Evolutionary conservation across 1,140 invertebrate genomes (phyloP).

Genomic region (Drosophila trapezifrons): DNA sequence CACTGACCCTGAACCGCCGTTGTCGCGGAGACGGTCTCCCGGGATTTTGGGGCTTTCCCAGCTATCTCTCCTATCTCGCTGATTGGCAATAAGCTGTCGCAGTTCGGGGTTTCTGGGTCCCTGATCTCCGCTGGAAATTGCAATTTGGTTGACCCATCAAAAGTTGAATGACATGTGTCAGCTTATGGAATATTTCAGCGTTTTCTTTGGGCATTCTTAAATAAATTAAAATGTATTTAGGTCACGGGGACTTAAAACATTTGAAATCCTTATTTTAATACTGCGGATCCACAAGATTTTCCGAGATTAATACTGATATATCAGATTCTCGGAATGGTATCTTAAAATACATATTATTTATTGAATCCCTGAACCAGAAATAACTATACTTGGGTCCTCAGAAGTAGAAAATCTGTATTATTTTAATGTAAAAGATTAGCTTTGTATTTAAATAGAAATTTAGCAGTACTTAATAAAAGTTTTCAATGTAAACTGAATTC

Average conservation of each 20-base stretch:
- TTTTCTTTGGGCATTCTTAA: too few relatives aligned
- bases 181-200: not conserved
- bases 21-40: conserved; percentile 11
- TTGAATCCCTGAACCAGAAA: not conserved
- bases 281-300: not conserved
- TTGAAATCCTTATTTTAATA: too few relatives aligned
- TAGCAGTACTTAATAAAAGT: not conserved
- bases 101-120: not conserved
- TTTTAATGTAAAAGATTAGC: accelerated
- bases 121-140: conserved; percentile 1
- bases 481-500: not conserved
- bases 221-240: not conserved
- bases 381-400: too few relatives aligned
- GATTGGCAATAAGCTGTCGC: conserved; percentile 49
- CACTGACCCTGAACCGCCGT: conserved; percentile 44
- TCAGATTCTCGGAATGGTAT: not conserved
- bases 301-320: not conserved
- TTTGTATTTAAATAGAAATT: not conserved
- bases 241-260: not conserved
- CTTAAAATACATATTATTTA: too few relatives aligned
- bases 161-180: conserved; percentile 29
- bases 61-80: conserved; percentile 28
- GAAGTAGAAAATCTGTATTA: not conserved
- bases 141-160: conserved; percentile 26
- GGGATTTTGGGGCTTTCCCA: conserved; percentile 9